phyloP scores from a whole-genome alignment of 2,888 invertebrate species.

The Heterodera filipjevi region DNA sequence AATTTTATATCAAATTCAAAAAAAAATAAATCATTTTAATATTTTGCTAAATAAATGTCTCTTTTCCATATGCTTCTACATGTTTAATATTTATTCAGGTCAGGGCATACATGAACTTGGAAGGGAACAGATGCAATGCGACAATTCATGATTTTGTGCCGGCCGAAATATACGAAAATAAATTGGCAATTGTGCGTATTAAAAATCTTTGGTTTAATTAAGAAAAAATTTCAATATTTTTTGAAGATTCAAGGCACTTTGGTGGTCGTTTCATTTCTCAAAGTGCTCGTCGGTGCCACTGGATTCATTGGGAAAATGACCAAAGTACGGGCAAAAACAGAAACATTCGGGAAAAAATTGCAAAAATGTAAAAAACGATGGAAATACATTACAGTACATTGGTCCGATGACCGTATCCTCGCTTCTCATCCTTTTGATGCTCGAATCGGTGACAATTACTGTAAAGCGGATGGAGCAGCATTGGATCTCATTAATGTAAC shows the following conservation, averaged over 20 bases:
- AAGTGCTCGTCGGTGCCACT: conserved; percentile 61
- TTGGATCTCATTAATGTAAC: conserved; percentile 58
- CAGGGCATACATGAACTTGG: conserved; percentile 50
- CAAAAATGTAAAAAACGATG: neutral
- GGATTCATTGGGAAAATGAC: conserved; percentile 61
- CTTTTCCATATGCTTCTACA: no score
- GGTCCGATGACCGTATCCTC: conserved; percentile 59
- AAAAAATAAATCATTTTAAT: no score
- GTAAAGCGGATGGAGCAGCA: conserved; percentile 58
- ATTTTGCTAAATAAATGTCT: no score
- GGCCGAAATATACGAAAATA: conserved; percentile 46
- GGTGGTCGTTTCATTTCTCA: conserved; percentile 56
- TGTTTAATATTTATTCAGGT: neutral
- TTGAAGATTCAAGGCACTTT: conserved; percentile 60
- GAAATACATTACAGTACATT: conserved; percentile 32
- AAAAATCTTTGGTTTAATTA: neutral
- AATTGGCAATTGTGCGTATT: conserved; percentile 34
- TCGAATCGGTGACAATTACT: conserved; percentile 55
- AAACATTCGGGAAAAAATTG: no score
- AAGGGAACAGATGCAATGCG: conserved; percentile 52
- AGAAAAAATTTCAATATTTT: neutral
- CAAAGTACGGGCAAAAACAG: conserved; percentile 42
- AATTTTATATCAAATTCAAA: neutral
- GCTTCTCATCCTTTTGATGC: conserved; percentile 61
- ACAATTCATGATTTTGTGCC: conserved; percentile 47